These are phyloP conservation scores for Kryphioiulus occultus DNA, from an alignment of 2,888 invertebrate species.

Conservation along the genomic window DNA sequence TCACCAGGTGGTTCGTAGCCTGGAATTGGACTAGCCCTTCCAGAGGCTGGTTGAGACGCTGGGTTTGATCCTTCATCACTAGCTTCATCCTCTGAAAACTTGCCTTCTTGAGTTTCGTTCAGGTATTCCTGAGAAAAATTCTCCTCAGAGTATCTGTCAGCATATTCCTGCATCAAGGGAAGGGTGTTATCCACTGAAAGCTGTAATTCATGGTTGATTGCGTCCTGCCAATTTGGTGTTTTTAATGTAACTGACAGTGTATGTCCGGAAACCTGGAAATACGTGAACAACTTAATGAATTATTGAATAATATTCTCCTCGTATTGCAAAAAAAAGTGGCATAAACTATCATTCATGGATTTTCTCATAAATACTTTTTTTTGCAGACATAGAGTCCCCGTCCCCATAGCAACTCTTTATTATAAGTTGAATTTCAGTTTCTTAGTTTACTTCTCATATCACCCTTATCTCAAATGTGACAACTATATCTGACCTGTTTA, in stretches of 20 bases:
- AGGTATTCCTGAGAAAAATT: background rate
- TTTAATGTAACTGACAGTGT: constrained; percentile 75
- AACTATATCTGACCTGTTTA: constrained; percentile 57
- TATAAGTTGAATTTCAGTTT: too few relatives aligned
- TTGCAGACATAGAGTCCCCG: too few relatives aligned
- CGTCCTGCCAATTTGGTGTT: constrained; percentile 83
- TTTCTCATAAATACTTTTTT: background rate
- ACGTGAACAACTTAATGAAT: constrained; percentile 29
- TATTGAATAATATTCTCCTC: background rate
- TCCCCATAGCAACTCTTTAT: too few relatives aligned
- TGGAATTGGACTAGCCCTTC: constrained; percentile 53
- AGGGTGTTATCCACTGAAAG: constrained; percentile 85
- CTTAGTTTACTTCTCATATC: background rate
- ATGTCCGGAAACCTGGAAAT: constrained; percentile 62
- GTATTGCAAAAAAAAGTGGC: background rate
- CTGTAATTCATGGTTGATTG: constrained; percentile 81
- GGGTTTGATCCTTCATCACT: constrained; percentile 41
- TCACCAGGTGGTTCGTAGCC: background rate
- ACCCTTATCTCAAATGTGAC: too few relatives aligned
- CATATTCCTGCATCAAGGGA: constrained; percentile 66
- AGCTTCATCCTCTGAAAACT: constrained; percentile 36
- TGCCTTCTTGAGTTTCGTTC: background rate
- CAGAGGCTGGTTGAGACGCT: constrained; percentile 48
- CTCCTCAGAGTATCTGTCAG: background rate
- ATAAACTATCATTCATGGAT: background rate